These are phyloP conservation scores for Morone saxatilis DNA, from an alignment of 2,113 vertebrate genomes.

Conservation along the genomic window DNA sequence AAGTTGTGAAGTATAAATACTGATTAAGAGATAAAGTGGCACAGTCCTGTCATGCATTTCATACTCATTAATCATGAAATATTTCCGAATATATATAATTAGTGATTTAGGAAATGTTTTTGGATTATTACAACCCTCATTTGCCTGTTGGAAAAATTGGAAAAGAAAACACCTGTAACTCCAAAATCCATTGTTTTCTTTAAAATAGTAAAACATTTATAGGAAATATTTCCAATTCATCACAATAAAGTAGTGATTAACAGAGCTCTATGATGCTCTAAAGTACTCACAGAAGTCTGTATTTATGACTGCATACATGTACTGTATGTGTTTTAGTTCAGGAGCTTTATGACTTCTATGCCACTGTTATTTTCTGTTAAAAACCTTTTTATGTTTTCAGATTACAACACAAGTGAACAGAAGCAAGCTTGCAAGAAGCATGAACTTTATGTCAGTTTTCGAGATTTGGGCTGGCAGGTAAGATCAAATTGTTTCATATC, in stretches of 20 bases:
- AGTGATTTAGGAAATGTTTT: neutral
- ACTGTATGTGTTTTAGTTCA: neutral
- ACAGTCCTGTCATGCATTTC: neutral
- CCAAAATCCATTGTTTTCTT: neutral
- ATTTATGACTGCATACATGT: neutral
- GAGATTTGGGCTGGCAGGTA: slow-evolving; percentile 99
- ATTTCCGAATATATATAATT: slow-evolving; percentile 2
- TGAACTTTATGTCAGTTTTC: slow-evolving; percentile 98
- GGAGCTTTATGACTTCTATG: too few species aligned
- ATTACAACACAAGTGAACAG: slow-evolving; percentile 96
- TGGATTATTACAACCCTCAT: neutral
- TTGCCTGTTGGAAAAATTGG: slow-evolving; percentile 6
- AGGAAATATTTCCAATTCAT: neutral
- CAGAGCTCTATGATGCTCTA: neutral
- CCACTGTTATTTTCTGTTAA: neutral
- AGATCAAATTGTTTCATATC: neutral
- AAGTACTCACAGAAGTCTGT: neutral
- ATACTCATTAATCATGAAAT: slow-evolving; percentile 15
- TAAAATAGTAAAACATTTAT: neutral
- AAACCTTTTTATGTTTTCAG: slow-evolving; percentile 77
- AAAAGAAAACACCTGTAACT: neutral
- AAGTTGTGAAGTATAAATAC: neutral
- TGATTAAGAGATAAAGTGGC: neutral
- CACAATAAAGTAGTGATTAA: neutral
- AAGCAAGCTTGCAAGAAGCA: slow-evolving; percentile 99